Evolutionary conservation across 2,888 invertebrate species (phyloP), one percentile per base, ranked within the genome.

Genomic region (Dastarcus helophoroides): DNA sequence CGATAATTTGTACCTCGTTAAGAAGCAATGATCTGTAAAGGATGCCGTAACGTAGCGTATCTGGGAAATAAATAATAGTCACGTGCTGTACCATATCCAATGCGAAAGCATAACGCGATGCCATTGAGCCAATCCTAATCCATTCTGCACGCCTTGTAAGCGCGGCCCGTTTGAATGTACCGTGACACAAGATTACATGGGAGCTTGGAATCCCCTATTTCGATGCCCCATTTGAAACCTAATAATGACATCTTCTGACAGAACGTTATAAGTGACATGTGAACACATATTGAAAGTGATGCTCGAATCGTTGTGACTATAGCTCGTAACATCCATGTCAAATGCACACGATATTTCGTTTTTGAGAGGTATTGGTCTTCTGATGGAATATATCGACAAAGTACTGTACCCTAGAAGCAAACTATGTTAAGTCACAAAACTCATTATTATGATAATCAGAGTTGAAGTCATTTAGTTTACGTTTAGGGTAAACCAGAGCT

Each of bases 31-130:
- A 46, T 43, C 37, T 42, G 39, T 36, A 48, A 42, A 44, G 46
- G 47, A 49, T 44, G 44, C 35, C 42, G 33, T 40, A 45, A 47
- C 44, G 36, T 36, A 42, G 36, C 44, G 37, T 41, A 42, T 42
- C 41, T n/a, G n/a, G n/a, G n/a, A n/a, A 47, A 47, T 43, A 46
- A 50, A 52, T 44, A 44, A 37, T 64, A 62, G 69, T 71, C 72
- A 69, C 72, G 73, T 72, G 71, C 53, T 67, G 33, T 48, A 55
- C 62, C 69, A 66, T 60, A 62, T 60, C 69, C 66, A 70, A 72
- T 71, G 64, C 46, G 33, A 35, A 30, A 36, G 33, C 42, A 47
- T 54, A 52, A 47, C 44, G 31, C 32, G 36, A 35, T 35, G 35
- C 37, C 44, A 36, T 38, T 47, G 50, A 49, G 41, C 54, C 51